Base-by-base conservation (phyloP, 2,888 invertebrate species). In the Heliconius ismenius region DNA sequence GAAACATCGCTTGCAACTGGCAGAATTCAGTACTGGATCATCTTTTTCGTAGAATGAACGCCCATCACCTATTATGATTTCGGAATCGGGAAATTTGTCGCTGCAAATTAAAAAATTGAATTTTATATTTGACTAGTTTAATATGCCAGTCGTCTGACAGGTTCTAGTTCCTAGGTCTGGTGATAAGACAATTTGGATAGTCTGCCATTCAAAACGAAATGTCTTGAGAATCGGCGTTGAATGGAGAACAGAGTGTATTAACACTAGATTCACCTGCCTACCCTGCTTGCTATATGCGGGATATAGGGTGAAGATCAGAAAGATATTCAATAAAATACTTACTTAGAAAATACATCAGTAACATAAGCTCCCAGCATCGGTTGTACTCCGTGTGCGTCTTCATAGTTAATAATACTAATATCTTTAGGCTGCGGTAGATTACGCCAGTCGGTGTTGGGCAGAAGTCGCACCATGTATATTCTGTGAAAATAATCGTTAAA, bases 281-380 rank as follows among this genome's bases (percentile, higher is more conserved):
- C 49, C 49, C 18, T 21, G 21, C 49, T 7, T 21, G 3, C 49
- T 7, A 49, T 49, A 49, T 49, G 49, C 21, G 21, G 9, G 18
- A 49, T 49, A 49, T 7, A 21, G 10, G n/a, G n/a, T n/a, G 3
- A 21, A n/a, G 9, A n/a, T n/a, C n/a, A 58, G 13, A 43, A 13
- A 43, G 13, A 13, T 43, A 43, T 43, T 43, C 26, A 36, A 32
- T 32, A 32, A n/a, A 11, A 28, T 32, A 85, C 90, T 87, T 85
- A 96, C 96, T 95, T 96, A 76, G 97, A 96, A 85, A 98, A 97
- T 91, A 97, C 96, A 91, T 98, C 98, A 0, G 98, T 98, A 70
- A 98, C 94, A 86, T 98, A 98, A 2, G 97, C 98, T 4, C 97
- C 97, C 2, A 87, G 73, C 0, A 95, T 95, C 24, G 95, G 95